A percentile compares a stretch with the other conserved stretches of the same genome.
phyloP scores from a whole-genome alignment of 2,888 invertebrate genomes.

The Diarsia rubi region DNA sequence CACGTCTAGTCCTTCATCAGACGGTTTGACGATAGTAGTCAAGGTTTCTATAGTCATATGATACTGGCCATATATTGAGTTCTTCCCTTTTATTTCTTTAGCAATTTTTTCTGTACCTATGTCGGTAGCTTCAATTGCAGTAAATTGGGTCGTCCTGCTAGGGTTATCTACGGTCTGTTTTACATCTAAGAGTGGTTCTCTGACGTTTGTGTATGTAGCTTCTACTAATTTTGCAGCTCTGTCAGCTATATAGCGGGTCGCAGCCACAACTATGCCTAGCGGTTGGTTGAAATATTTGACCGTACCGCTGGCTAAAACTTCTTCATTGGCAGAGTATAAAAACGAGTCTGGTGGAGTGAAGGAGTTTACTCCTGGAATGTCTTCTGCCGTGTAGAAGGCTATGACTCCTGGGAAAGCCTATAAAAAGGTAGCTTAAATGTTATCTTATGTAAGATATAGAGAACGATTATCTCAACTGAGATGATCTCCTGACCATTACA shows the following conservation, averaged over 20 bases:
- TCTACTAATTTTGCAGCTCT: constrained; percentile 90
- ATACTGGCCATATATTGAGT: constrained; percentile 91
- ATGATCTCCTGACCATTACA: not conserved
- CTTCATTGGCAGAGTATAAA: constrained; percentile 76
- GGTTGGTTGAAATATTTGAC: constrained; percentile 79
- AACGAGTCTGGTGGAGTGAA: constrained; percentile 78
- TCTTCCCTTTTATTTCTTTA: constrained; percentile 86
- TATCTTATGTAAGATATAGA: not conserved
- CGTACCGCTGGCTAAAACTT: constrained; percentile 79
- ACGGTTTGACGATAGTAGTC: constrained; percentile 91
- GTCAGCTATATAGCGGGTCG: constrained; percentile 87
- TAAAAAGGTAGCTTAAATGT: not conserved
- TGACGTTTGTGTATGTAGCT: constrained; percentile 86
- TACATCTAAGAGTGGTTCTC: constrained; percentile 75
- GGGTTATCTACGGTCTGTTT: constrained; percentile 70
- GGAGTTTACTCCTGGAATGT: constrained; percentile 93
- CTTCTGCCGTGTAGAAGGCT: constrained; percentile 91
- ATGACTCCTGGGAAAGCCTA: constrained; percentile 90
- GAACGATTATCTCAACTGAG: not conserved
- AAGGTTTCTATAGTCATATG: constrained; percentile 94
- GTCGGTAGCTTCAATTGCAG: constrained; percentile 68
- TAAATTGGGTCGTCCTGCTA: constrained; percentile 63
- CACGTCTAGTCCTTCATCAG: constrained; percentile 93
- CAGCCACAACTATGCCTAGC: constrained; percentile 90
- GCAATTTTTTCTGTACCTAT: constrained; percentile 77